Conservation (phyloP, 1,140 invertebrate species). For the Trichonephila inaurata region DNA sequence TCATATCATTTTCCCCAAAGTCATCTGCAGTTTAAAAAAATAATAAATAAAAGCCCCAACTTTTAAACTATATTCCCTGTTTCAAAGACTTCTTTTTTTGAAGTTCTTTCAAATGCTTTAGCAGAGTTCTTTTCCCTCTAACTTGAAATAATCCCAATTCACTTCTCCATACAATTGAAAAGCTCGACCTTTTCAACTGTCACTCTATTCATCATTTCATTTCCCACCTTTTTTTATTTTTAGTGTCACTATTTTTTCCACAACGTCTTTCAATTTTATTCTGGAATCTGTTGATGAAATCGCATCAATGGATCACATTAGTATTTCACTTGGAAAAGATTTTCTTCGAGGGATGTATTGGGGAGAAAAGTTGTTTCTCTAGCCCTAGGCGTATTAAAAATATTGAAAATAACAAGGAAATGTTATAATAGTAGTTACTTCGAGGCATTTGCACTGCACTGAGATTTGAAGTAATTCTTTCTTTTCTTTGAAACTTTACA, state of each 20-base stretch:
- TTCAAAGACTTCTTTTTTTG: conserved; percentile 6
- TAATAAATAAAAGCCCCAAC: background rate
- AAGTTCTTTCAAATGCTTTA: background rate
- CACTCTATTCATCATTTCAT: conserved; percentile 35
- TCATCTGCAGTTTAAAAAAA: background rate
- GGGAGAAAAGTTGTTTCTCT: background rate
- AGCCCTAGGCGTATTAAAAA: background rate
- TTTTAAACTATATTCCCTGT: conserved; percentile 25
- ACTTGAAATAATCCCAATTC: conserved; percentile 35
- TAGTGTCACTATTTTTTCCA: conserved; percentile 1
- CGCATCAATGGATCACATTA: conserved; percentile 24
- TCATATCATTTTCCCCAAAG: conserved; percentile 6
- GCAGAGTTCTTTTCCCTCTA: background rate
- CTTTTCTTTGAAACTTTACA: background rate
- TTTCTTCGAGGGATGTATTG: background rate
- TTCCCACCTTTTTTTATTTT: background rate
- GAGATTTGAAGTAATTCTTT: background rate
- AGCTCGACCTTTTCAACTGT: conserved; percentile 16
- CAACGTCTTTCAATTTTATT: conserved; percentile 16
- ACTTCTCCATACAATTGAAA: conserved; percentile 5
- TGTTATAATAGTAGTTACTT: background rate
- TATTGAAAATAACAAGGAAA: background rate
- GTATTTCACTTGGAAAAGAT: background rate
- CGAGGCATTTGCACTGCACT: background rate
- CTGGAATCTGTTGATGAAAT: conserved; percentile 24